These are phyloP conservation scores for Atherix ibis DNA, from an alignment of 2,888 invertebrate species.

Conservation along the genomic window DNA sequence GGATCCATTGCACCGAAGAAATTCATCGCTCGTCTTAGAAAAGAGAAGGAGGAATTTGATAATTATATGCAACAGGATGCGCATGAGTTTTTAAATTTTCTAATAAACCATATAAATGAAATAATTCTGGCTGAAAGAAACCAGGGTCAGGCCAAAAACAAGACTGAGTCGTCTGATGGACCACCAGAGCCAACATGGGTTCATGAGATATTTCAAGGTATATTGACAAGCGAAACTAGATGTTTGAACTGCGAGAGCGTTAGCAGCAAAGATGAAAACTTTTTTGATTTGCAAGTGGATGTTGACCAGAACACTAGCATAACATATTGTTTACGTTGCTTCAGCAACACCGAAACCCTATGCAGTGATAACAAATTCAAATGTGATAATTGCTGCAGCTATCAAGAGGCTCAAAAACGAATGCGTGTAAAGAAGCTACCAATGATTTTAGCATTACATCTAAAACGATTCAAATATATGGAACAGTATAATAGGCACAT, in stretches of 20 bases:
- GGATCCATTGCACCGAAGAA: conserved; percentile 99
- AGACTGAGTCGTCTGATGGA: conserved; percentile 29
- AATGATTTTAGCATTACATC: conserved; percentile 90
- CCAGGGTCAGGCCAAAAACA: conserved; percentile 17
- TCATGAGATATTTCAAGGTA: conserved; percentile 98
- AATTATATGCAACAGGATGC: conserved; percentile 99
- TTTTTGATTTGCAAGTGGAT: conserved; percentile 97
- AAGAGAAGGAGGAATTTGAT: conserved; percentile 99
- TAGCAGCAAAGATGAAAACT: conserved; percentile 98
- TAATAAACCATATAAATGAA: conserved; percentile 97
- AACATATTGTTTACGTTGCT: conserved; percentile 93
- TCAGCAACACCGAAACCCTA: conserved; percentile 95
- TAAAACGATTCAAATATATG: conserved; percentile 95
- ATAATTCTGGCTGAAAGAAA: conserved; percentile 69
- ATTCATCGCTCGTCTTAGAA: conserved; percentile 92
- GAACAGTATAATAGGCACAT: conserved; percentile 98
- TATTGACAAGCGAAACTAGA: conserved; percentile 95
- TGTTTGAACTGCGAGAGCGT: conserved; percentile 99
- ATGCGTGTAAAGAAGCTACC: conserved; percentile 98
- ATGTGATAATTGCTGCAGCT: conserved; percentile 98
- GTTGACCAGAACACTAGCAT: conserved; percentile 99
- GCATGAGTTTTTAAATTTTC: conserved; percentile 97
- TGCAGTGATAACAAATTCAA: conserved; percentile 99
- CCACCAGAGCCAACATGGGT: conserved; percentile 90
- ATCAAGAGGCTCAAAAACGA: conserved; percentile 96